phyloP scores from a whole-genome alignment of 1,140 invertebrate species.

The Neodiprion pinetum region DNA sequence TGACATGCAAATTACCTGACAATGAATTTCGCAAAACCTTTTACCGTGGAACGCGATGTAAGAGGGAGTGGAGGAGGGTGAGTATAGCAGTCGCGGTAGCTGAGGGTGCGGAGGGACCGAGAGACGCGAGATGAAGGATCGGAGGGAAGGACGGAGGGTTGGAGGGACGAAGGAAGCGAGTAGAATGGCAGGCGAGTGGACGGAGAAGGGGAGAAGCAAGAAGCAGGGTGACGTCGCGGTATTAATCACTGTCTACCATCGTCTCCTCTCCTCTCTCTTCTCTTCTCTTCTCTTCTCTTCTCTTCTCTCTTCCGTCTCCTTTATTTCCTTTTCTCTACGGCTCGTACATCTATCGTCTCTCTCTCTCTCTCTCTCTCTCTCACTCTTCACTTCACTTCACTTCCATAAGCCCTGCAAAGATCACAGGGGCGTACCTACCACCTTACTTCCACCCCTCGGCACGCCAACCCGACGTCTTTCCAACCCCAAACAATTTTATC shows the following conservation, averaged over 20 bases:
- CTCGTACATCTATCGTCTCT: constrained; percentile 8
- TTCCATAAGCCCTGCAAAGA: not conserved
- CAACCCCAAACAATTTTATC: not conserved
- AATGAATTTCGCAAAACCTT: constrained; percentile 63
- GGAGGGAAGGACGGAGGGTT: constrained; percentile 26
- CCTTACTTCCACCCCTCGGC: not conserved
- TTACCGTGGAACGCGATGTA: constrained; percentile 49
- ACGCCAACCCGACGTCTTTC: not conserved
- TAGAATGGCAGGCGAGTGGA: constrained; percentile 6
- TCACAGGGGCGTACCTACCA: constrained; percentile 6
- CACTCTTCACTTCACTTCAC: too few relatives aligned
- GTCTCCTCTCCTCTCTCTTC: constrained; percentile 29
- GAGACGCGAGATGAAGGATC: constrained; percentile 16
- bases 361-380: not conserved
- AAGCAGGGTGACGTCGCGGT: constrained; percentile 48
- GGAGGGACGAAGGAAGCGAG: constrained; percentile 42
- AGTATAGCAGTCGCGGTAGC: constrained; percentile 4
- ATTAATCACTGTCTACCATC: constrained; percentile 59
- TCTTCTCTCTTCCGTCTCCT: not conserved
- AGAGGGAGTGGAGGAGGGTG: constrained; percentile 33
- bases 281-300: constrained; percentile 30
- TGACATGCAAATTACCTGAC: constrained; percentile 61
- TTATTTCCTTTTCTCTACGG: not conserved
- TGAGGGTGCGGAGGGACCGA: not conserved
- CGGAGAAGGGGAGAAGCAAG: constrained; percentile 4